phyloP scores from a whole-genome alignment of 2,113 vertebrate genomes.

The Psilopsiagon aurifrons region DNA sequence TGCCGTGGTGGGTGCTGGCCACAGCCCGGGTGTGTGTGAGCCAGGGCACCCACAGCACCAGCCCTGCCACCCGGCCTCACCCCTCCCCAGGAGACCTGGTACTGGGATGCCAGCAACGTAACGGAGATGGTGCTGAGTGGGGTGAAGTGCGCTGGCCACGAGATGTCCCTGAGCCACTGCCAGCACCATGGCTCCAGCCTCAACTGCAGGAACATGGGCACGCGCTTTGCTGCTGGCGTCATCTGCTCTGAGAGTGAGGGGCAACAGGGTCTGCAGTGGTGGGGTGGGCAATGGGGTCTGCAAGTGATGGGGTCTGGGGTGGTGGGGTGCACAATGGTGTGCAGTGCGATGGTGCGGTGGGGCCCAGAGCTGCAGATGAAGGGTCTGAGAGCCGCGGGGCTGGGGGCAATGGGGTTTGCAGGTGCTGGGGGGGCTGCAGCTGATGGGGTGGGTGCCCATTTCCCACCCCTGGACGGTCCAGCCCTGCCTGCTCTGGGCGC shows the following conservation, averaged over 20 bases:
- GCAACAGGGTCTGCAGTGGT: rapidly evolving
- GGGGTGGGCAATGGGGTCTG: not conserved
- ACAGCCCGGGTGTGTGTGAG: rapidly evolving
- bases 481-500: rapidly evolving
- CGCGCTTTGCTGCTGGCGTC: conserved; percentile 89
- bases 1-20: not conserved
- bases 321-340: no score
- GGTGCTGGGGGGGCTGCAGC: not conserved
- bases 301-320: not conserved
- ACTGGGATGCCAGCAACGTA: conserved; percentile 93
- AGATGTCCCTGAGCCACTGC: conserved; percentile 91
- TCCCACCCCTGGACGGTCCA: rapidly evolving
- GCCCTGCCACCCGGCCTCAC: not conserved
- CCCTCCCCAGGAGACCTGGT: conserved; percentile 92
- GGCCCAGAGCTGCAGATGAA: not conserved
- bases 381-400: rapidly evolving
- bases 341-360: rapidly evolving
- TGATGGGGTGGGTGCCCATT: no score
- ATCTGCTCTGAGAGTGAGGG: conserved; percentile 97
- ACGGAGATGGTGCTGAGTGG: conserved; percentile 94
- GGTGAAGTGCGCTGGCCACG: conserved; percentile 86
- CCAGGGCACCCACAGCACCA: rapidly evolving
- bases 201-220: conserved; percentile 84
- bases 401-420: not conserved
- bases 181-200: conserved; percentile 82